Base-by-base conservation (phyloP, 2,113 vertebrate species). In the Archocentrus centrarchus region DNA sequence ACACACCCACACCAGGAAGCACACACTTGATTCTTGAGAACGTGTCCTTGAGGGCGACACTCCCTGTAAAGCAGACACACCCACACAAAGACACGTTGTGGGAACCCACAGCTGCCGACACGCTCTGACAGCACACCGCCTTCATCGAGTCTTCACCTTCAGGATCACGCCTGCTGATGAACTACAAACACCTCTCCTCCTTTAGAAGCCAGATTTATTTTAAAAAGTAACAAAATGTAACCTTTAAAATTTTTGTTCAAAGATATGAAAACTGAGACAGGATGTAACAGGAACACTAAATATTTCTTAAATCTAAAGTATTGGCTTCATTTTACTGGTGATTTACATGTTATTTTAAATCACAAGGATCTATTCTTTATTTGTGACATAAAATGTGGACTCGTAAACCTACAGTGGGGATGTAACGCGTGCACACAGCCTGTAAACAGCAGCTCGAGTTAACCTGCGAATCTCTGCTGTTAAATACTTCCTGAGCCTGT, bases 401-500 rank as follows among this genome's bases (percentile, higher is more conserved):
- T 32, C 53, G 17, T 20, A 53, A 73, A 47, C 17, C 64, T 11
- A 53, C 11, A 27, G 22, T 14, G 11, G 5, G 13, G 22, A 3
- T 24, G 57, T 24, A 17, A 17, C 14, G 14, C 17, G 17, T 2
- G 17, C 17, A 53, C 2, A 18, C 50, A 18, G 50, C 15, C 7
- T 35, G 30, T 0, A 35, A 15, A 53, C 77, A 17, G 60, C 77
- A 55, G 41, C 32, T 27, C 1, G 20, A 27, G 7, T 30, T 60
- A 59, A 35, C 41, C 1, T 39, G 50, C n/a, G n/a, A 13, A 24
- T 68, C 60, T 76, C 79, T 57, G 44, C 82, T 84, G 75, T 17
- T 35, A 85, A 80, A 81, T 83, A 18, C 63, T 77, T 77, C n/a
- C 27, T 27, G 32, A 6, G 7, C 32, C n/a, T 35, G 75, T 75